These are phyloP conservation scores for Genyomyrus donnyi DNA, from an alignment of 2,113 vertebrate species.

Conservation along the genomic window DNA sequence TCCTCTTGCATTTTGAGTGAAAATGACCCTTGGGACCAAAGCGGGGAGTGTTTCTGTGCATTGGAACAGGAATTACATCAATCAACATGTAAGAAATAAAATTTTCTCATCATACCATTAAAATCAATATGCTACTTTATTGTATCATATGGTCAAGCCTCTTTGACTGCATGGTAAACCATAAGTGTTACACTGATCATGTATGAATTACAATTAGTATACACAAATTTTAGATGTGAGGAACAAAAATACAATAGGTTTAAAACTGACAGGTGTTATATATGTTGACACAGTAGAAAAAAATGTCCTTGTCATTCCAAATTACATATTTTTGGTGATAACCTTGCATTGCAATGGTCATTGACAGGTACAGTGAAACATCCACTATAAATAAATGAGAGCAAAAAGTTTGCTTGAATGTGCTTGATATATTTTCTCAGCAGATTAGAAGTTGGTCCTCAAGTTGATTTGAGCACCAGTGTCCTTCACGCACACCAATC, in stretches of 20 bases:
- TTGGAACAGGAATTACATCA: constrained; percentile 44
- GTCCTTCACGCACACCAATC: neutral
- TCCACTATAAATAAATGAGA: neutral
- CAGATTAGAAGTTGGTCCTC: neutral
- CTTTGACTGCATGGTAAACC: constrained; percentile 37
- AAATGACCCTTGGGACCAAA: constrained; percentile 50
- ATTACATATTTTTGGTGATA: neutral
- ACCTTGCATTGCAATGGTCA: neutral
- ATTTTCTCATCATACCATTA: constrained; percentile 42
- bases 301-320: neutral
- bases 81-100: constrained; percentile 39
- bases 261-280: neutral
- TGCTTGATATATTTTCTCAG: neutral
- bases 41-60: constrained; percentile 51
- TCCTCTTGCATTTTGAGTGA: constrained; percentile 53
- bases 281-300: neutral
- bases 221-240: neutral
- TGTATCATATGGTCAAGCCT: constrained; percentile 31
- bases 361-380: neutral
- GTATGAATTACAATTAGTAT: neutral
- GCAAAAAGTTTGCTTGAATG: neutral
- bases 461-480: neutral
- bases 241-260: neutral
- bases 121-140: constrained; percentile 41
- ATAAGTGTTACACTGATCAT: neutral